phyloP scores from a whole-genome alignment of 2,797 vertebrate genomes.

The Bovichtus diacanthus region DNA sequence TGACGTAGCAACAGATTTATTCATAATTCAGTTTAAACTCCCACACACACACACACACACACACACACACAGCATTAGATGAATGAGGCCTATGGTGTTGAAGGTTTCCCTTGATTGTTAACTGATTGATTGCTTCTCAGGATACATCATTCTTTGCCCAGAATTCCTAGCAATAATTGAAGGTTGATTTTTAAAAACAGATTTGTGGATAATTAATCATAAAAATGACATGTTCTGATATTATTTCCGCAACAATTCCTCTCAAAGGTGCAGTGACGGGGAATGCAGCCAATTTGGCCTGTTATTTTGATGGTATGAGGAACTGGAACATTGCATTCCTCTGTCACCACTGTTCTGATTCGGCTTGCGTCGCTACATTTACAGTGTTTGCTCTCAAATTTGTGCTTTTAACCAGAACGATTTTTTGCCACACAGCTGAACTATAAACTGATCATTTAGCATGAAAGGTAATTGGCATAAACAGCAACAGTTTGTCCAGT shows the following conservation, averaged over 20 bases:
- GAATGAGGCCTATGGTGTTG: not conserved
- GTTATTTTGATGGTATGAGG: not conserved
- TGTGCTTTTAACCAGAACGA: not conserved
- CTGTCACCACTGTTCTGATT: not conserved
- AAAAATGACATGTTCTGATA: not conserved
- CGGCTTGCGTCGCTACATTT: not conserved
- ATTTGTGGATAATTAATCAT: not conserved
- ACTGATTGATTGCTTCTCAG: not conserved
- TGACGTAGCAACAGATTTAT: not conserved
- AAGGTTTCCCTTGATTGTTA: not conserved
- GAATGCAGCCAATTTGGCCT: not conserved
- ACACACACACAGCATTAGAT: no score
- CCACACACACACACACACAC: no score
- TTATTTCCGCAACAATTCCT: not conserved
- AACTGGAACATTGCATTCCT: not conserved
- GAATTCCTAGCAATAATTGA: not conserved
- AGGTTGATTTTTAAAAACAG: not conserved
- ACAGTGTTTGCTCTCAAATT: not conserved
- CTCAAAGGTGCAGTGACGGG: not conserved
- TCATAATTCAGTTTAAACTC: not conserved
- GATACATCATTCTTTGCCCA: not conserved
- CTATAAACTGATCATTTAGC: not conserved
- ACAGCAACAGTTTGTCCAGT: not conserved
- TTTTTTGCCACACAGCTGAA: not conserved
- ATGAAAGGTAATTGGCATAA: not conserved